phyloP scores from a whole-genome alignment of 2,113 vertebrate genomes.

The Lamprotornis superbus region DNA sequence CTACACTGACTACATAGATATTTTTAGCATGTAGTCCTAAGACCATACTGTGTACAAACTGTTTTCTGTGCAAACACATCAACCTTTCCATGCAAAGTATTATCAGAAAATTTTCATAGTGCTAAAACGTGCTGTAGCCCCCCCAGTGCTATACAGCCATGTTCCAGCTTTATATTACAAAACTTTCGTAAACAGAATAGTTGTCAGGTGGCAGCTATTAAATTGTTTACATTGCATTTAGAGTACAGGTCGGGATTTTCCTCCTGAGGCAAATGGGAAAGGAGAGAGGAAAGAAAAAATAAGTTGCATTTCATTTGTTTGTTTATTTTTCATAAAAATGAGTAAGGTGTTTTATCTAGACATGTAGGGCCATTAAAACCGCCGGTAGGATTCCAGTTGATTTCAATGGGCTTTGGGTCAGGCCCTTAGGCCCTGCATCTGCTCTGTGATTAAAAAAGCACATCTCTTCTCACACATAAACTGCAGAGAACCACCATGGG shows the following conservation, averaged over 20 bases:
- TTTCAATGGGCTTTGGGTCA: slow-evolving; percentile 36
- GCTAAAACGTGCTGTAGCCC: not conserved
- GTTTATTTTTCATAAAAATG: not conserved
- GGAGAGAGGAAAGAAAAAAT: not conserved
- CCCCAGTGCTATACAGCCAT: not conserved
- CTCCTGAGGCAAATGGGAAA: not conserved
- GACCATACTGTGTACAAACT: not conserved
- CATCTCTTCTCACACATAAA: not conserved
- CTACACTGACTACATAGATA: slow-evolving; percentile 8
- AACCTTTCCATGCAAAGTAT: not conserved
- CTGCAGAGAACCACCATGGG: not conserved
- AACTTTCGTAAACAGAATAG: not conserved
- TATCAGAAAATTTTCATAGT: not conserved
- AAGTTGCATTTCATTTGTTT: not conserved
- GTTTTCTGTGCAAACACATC: not conserved
- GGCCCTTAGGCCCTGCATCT: not conserved
- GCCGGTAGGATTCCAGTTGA: not conserved
- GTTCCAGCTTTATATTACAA: not conserved
- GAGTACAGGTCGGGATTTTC: not conserved
- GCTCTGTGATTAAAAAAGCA: slow-evolving; percentile 1
- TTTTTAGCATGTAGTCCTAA: slow-evolving; percentile 9
- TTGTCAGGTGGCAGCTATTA: not conserved
- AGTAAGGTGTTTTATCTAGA: not conserved
- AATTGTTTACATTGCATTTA: not conserved
- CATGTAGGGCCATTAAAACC: not conserved